These are phyloP conservation scores for Melanotaenia duboulayi DNA, from an alignment of 2,113 vertebrate species.

Conservation along the genomic window DNA sequence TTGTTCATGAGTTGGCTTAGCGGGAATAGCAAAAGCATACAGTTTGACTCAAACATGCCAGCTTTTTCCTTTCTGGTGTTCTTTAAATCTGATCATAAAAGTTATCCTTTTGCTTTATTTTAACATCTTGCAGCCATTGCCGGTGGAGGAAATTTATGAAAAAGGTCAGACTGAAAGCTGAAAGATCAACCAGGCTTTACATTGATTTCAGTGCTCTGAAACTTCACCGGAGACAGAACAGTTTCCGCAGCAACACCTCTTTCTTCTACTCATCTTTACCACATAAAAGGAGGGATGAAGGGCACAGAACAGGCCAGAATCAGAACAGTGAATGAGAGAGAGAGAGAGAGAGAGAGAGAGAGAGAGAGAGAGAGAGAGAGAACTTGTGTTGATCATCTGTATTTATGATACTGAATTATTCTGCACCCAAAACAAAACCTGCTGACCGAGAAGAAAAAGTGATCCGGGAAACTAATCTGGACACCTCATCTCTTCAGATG, in stretches of 20 bases:
- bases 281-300: background rate
- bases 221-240: conserved; percentile 12
- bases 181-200: conserved; percentile 39
- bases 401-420: background rate
- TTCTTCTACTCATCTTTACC: background rate
- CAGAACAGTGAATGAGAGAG: background rate
- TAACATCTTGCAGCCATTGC: conserved; percentile 10
- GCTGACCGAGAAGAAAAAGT: conserved; percentile 3
- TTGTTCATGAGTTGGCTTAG: background rate
- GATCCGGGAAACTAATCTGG: conserved; percentile 22
- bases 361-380: no score
- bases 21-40: conserved; percentile 12
- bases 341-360: no score
- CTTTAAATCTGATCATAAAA: conserved; percentile 24
- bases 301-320: background rate
- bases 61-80: background rate
- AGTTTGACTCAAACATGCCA: background rate
- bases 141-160: conserved; percentile 5
- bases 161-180: conserved; percentile 20
- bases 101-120: conserved; percentile 9
- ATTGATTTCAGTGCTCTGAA: conserved; percentile 48
- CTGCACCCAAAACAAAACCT: background rate
- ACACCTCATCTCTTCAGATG: conserved; percentile 34
- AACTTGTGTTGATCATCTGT: conserved; percentile 5
- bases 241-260: background rate